Evolutionary conservation across 2,113 vertebrate genomes (phyloP).

Genomic region (Leuciscus idus): DNA sequence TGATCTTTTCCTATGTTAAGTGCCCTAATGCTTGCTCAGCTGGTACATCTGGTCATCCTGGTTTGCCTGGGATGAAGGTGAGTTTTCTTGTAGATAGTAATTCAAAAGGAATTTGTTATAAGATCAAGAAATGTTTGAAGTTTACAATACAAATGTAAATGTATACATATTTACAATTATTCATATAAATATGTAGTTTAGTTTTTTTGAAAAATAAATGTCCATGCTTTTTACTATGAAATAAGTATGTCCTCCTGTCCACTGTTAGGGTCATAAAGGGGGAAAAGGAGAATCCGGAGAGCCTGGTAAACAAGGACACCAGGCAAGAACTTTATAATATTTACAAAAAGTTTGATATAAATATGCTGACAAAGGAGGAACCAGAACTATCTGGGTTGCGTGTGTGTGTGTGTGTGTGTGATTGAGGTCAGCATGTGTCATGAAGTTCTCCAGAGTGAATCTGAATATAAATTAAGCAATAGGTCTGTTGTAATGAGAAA

Average conservation of each 20-base stretch:
- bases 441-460: not conserved
- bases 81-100: slow-evolving; percentile 48
- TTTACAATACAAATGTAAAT: not conserved
- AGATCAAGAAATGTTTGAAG: too few relatives aligned
- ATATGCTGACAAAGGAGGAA: not conserved
- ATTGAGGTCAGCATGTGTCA: not conserved
- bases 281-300: slow-evolving; percentile 92
- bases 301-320: slow-evolving; percentile 97
- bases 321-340: slow-evolving; percentile 77
- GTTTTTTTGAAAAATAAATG: not conserved
- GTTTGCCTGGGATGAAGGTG: slow-evolving; percentile 96
- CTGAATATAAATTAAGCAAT: slow-evolving; percentile 8
- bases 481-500: slow-evolving; percentile 20
- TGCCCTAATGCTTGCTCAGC: slow-evolving; percentile 90
- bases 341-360: not conserved
- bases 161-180: not conserved
- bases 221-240: not conserved
- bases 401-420: not conserved
- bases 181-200: not conserved
- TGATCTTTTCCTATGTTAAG: slow-evolving; percentile 71
- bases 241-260: not conserved
- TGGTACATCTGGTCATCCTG: slow-evolving; percentile 88
- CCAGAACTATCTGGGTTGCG: not conserved
- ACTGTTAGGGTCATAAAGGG: slow-evolving; percentile 92
- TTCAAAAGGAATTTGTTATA: not conserved